These are phyloP conservation scores for Corydoras maculifer DNA, from an alignment of 2,113 vertebrate genomes.

Conservation along the genomic window DNA sequence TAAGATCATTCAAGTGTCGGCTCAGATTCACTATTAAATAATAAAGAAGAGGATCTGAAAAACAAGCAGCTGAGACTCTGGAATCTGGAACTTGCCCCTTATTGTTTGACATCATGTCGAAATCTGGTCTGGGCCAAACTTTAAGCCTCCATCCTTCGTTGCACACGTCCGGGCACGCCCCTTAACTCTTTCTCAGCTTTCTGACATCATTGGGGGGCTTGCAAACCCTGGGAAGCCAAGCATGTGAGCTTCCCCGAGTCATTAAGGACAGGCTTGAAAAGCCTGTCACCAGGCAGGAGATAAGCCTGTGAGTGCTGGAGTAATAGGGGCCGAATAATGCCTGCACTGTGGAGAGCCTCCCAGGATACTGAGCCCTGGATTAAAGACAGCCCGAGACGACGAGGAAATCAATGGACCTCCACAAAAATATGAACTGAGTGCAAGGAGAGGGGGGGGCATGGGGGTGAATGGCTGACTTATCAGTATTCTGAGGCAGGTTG, in stretches of 20 bases:
- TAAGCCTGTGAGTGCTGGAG: slow-evolving; percentile 66
- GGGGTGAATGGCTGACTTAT: slow-evolving; percentile 59
- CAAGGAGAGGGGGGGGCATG: slow-evolving; percentile 28
- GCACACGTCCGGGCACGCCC: too few species aligned
- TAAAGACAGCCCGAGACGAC: slow-evolving; percentile 69
- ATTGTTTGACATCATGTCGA: too few species aligned
- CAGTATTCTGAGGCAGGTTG: slow-evolving; percentile 51
- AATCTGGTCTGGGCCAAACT: too few species aligned
- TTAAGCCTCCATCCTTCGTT: too few species aligned
- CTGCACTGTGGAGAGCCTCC: slow-evolving; percentile 68
- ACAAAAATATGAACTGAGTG: slow-evolving; percentile 66
- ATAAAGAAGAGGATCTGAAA: too few species aligned
- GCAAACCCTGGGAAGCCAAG: slow-evolving; percentile 72
- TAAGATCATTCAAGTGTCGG: too few species aligned
- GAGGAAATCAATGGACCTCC: slow-evolving; percentile 72
- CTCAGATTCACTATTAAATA: too few species aligned
- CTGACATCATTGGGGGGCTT: slow-evolving; percentile 62
- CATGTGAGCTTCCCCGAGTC: slow-evolving; percentile 74
- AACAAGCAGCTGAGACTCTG: too few species aligned
- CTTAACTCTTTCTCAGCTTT: slow-evolving; percentile 37
- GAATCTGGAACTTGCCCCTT: too few species aligned
- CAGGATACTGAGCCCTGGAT: slow-evolving; percentile 70
- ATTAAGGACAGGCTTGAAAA: slow-evolving; percentile 75
- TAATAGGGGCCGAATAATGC: slow-evolving; percentile 69
- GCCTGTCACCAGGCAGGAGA: slow-evolving; percentile 77